Conservation (phyloP, 2,888 invertebrate species). For the Cinara cedri region DNA sequence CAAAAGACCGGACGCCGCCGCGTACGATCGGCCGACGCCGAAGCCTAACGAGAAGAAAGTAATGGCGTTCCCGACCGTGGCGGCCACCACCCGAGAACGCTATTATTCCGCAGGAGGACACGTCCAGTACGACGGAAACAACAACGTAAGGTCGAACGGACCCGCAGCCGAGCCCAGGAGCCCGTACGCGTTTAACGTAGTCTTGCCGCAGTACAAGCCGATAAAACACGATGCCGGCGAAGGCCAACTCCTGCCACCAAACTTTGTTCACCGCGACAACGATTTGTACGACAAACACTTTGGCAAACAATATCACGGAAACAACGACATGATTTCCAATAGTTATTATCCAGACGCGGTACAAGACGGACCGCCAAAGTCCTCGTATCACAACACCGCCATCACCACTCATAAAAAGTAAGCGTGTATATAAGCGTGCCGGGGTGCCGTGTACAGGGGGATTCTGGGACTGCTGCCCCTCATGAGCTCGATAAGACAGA, state of each 20-base stretch:
- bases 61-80: constrained; percentile 13
- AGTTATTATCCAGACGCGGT: not conserved
- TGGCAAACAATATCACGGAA: not conserved
- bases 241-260: not conserved
- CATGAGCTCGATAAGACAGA: too few species aligned
- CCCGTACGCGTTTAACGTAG: constrained; percentile 4
- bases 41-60: not conserved
- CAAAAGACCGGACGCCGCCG: not conserved
- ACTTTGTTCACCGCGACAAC: not conserved
- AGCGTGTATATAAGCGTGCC: too few species aligned
- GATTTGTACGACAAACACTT: constrained; percentile 19
- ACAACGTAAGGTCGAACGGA: not conserved
- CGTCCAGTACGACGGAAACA: not conserved
- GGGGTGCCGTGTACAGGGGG: too few species aligned
- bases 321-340: not conserved
- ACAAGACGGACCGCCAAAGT: constrained; percentile 26
- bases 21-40: not conserved
- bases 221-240: constrained; percentile 41
- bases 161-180: not conserved
- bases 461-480: too few species aligned
- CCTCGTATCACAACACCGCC: not conserved
- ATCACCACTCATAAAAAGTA: constrained; percentile 14
- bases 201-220: constrained; percentile 4
- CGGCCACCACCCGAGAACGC: not conserved
- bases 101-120: not conserved